Evolutionary conservation across 2,797 vertebrate species (phyloP), one percentile per base, ranked within the genome.

Genomic region (Smutsia gigantea): DNA sequence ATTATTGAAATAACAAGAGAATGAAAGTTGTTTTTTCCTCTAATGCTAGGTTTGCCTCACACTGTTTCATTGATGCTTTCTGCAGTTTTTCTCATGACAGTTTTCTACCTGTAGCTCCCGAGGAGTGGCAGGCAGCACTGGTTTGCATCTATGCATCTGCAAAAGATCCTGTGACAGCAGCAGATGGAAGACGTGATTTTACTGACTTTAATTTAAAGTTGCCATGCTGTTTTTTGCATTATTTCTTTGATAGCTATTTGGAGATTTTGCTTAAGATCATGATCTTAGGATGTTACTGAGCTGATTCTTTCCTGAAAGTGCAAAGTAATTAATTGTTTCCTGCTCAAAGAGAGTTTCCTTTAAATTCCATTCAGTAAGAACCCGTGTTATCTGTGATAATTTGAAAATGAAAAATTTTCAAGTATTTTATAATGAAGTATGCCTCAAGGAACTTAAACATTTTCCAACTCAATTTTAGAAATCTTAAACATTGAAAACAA

Each of bases 271-370:
- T 77, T 86, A n/a, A 92, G 57, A 64, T 84, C 53, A 57, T 88
- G 71, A 92, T 59, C n/a, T 59, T 90, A 63, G 69, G 57, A 91
- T 74, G 12, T 72, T 51, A 7, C 34, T 68, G 61, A 86, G 46
- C 42, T 72, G 68, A 71, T 91, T 94, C n/a, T 93, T 91, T 93
- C 79, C 89, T 93, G 39, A 85, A 93, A 94, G 53, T 79, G 2
- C 74, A 92, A 96, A 96, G 87, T 94, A 87, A 82, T 78, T 83
- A 51, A 74, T 90, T 49, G 77, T 37, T 66, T 97, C 69, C 69
- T 83, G 27, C 75, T 94, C 55, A 72, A 59, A 57, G 79, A 85
- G 69, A 82, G 74, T 93, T 95, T 64, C 51, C 29, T 86, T 78
- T 69, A 86, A 69, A 34, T 69, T 78, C 68, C 4, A 31, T 82